Evolutionary conservation across 1,140 invertebrate species (phyloP), one percentile per base, ranked within the genome.

Genomic region (Heliconius eleuchia): DNA sequence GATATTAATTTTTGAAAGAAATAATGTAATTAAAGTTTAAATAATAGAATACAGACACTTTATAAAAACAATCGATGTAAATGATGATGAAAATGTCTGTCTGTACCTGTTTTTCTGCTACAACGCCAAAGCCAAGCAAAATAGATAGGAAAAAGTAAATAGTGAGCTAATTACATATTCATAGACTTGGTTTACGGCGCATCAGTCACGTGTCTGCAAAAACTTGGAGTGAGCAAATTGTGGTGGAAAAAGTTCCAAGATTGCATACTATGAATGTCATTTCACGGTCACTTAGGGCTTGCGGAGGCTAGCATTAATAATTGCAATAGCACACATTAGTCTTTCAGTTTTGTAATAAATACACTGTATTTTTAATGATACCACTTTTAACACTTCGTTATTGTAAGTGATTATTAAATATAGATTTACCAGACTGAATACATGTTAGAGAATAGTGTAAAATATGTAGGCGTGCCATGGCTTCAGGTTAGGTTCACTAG

Each of bases 281-380:
- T 92, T 90, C 89, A 93, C 90, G 91, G 89, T 88, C 88, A 78
- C 84, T 91, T 88, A 86, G 82, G 84, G 82, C 83, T 75, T 72
- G 82, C 76, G 18, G 4, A 86, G 80, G 81, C 83, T 83, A 81
- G 77, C 73, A 77, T 82, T 80, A 80, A 80, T 77, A 77, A 71
- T 55, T 70, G 66, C 66, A 76, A 72, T 71, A 77, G 50, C 75
- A 30, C 42, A 71, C 66, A 76, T 76, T 76, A 76, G 42, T 77
- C 76, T 34, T 46, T 39, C 18, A 72, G 34, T 72, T 71, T 77
- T 39, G 70, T 55, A 71, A 46, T 77, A 77, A 77, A 71, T 77
- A 77, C 23, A 72, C 50, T 77, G 16, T 71, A 77, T 77, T 27
- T 60, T 75, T 60, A 46, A 52, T 50, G 52, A 46, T 18, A 50